A percentile compares a stretch with the other conserved stretches of the same genome.
phyloP scores from a whole-genome alignment of 2,113 vertebrate genomes.

The Taurulus bubalis region DNA sequence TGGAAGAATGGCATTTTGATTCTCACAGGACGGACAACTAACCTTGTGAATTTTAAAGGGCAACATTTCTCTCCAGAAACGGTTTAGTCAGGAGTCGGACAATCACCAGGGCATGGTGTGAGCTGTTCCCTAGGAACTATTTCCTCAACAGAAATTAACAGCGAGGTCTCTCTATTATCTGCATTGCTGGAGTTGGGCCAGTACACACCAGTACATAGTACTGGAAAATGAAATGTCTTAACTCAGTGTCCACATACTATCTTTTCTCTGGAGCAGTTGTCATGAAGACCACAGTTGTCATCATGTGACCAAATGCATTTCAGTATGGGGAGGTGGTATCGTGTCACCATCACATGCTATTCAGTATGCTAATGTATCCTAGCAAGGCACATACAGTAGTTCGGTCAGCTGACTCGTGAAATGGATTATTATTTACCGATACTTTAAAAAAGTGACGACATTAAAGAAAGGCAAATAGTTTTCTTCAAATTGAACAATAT shows the following conservation, averaged over 20 bases:
- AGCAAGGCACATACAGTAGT: not conserved
- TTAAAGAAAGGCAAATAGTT: no score
- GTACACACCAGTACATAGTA: not conserved
- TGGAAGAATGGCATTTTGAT: slow-evolving; percentile 4
- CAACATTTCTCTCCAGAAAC: not conserved
- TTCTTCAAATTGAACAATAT: no score
- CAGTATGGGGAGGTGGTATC: no score
- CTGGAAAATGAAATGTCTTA: not conserved
- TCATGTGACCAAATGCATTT: not conserved
- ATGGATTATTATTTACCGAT: not conserved
- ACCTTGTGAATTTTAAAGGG: not conserved
- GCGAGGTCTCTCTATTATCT: not conserved
- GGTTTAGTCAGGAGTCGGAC: not conserved
- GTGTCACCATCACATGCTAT: not conserved
- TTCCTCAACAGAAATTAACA: not conserved
- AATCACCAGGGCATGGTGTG: not conserved
- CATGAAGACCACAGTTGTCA: not conserved
- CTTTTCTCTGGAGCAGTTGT: not conserved
- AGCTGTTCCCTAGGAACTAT: not conserved
- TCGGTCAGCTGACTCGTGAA: not conserved
- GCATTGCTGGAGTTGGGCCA: not conserved
- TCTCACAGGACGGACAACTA: not conserved
- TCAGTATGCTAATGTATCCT: not conserved
- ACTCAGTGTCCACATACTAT: not conserved
- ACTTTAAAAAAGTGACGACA: no score